These are phyloP conservation scores for Agrotis segetum DNA, from an alignment of 2,888 invertebrate species.

Conservation along the genomic window DNA sequence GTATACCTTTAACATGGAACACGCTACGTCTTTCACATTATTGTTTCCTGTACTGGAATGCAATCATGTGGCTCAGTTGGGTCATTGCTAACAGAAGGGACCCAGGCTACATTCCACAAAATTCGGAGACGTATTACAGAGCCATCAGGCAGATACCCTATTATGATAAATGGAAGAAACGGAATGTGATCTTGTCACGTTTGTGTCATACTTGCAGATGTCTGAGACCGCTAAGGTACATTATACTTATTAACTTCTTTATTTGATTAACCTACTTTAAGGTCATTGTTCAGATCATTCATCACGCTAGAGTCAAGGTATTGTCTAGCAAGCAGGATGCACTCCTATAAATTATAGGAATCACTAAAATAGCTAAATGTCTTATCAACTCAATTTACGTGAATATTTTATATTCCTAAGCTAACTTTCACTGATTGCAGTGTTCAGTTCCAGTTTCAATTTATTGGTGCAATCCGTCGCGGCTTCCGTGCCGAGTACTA, in stretches of 20 bases:
- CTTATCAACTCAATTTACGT: conserved; percentile 2
- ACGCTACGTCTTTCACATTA: conserved; percentile 96
- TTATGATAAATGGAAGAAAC: conserved; percentile 97
- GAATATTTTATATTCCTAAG: conserved; percentile 4
- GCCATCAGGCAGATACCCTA: conserved; percentile 98
- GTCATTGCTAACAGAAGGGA: conserved; percentile 96
- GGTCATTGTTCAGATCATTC: too few relatives aligned
- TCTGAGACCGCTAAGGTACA: conserved; percentile 93
- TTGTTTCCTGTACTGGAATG: conserved; percentile 97
- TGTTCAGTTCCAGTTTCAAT: conserved; percentile 26
- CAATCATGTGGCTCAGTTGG: conserved; percentile 98
- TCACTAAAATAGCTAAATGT: not conserved
- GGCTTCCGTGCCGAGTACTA: not conserved
- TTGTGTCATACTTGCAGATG: conserved; percentile 98
- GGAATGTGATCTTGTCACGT: conserved; percentile 95
- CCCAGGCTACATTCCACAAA: conserved; percentile 97
- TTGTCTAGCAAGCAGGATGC: not conserved
- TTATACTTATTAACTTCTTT: conserved; percentile 10
- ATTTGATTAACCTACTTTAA: conserved; percentile 28
- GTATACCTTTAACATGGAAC: conserved; percentile 97
- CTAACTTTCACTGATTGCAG: conserved; percentile 35
- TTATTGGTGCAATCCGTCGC: conserved; percentile 35
- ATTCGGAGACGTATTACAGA: conserved; percentile 97
- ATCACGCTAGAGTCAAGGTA: not conserved
- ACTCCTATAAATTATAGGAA: not conserved